Percentiles rank a stretch among this genome's conserved stretches.
These are phyloP conservation scores for Lordiphosa collinella DNA, from an alignment of 1,140 invertebrate species.

Conservation along the genomic window DNA sequence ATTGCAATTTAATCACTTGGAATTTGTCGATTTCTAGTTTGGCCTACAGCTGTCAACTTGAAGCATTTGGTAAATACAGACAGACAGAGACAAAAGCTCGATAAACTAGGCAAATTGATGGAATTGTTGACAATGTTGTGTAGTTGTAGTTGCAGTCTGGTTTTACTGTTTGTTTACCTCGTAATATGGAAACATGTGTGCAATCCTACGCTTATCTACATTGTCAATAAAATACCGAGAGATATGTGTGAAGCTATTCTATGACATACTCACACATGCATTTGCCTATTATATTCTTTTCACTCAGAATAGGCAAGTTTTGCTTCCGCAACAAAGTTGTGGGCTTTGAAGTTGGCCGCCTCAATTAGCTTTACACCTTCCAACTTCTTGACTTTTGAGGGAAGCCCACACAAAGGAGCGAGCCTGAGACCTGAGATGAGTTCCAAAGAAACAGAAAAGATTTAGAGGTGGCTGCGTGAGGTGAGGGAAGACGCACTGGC, in stretches of 20 bases:
- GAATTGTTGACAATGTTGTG: slow-evolving; percentile 56
- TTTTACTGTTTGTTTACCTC: slow-evolving; percentile 28
- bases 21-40: slow-evolving; percentile 33
- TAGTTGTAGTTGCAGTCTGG: slow-evolving; percentile 23
- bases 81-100: not conserved
- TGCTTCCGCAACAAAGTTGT: slow-evolving; percentile 54
- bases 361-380: slow-evolving; percentile 63
- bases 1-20: slow-evolving; percentile 52
- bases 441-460: slow-evolving; percentile 53
- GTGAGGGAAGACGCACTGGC: not conserved
- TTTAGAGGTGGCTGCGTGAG: slow-evolving; percentile 14
- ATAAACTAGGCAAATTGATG: slow-evolving; percentile 52
- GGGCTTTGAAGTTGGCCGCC: slow-evolving; percentile 61
- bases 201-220: slow-evolving; percentile 40
- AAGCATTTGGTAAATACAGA: slow-evolving; percentile 65
- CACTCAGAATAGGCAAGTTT: slow-evolving; percentile 5
- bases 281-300: slow-evolving; percentile 4
- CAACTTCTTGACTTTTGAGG: slow-evolving; percentile 27
- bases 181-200: slow-evolving; percentile 53
- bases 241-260: slow-evolving; percentile 25
- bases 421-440: slow-evolving; percentile 7
- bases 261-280: not conserved
- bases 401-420: slow-evolving; percentile 47
- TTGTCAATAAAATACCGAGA: slow-evolving; percentile 39
- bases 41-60: slow-evolving; percentile 63